These are phyloP conservation scores for Pyrgus malvae DNA, from an alignment of 2,888 invertebrate species.

Conservation along the genomic window DNA sequence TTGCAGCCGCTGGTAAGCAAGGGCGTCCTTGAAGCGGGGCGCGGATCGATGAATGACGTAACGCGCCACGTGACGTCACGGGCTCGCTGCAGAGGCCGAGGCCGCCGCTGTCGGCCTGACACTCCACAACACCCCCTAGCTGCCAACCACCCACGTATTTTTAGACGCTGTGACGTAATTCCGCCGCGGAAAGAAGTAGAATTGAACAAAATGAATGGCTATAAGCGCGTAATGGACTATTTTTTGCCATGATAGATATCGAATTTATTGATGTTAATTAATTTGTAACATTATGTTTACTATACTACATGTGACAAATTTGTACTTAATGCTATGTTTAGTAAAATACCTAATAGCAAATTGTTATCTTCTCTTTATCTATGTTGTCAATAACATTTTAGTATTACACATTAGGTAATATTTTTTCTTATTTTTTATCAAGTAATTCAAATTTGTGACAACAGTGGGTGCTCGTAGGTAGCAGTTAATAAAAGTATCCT, in stretches of 20 bases:
- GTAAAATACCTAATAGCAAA: too few relatives aligned
- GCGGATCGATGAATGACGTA: slow-evolving; percentile 77
- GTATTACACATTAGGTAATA: too few relatives aligned
- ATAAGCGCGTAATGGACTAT: slow-evolving; percentile 42
- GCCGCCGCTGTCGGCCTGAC: slow-evolving; percentile 44
- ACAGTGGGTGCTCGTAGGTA: too few relatives aligned
- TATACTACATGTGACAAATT: too few relatives aligned
- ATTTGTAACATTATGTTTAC: too few relatives aligned
- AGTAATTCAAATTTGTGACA: too few relatives aligned
- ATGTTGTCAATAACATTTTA: too few relatives aligned
- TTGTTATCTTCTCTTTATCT: too few relatives aligned
- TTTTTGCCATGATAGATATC: slow-evolving; percentile 6
- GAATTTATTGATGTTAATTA: background rate
- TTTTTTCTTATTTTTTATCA: too few relatives aligned
- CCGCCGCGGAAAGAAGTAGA: slow-evolving; percentile 52
- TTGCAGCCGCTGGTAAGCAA: slow-evolving; percentile 56
- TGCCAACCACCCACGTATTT: slow-evolving; percentile 66
- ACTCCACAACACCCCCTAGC: slow-evolving; percentile 51
- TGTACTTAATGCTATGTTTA: too few relatives aligned
- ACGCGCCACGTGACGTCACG: slow-evolving; percentile 67
- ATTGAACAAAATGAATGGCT: slow-evolving; percentile 45
- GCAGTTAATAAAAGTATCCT: too few relatives aligned
- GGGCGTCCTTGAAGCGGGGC: slow-evolving; percentile 73
- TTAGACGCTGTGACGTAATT: slow-evolving; percentile 72
- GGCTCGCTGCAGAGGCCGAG: slow-evolving; percentile 63